Evolutionary conservation across 2,113 vertebrate genomes (phyloP), one percentile per base, ranked within the genome.

Genomic region (Perca schrenkii): DNA sequence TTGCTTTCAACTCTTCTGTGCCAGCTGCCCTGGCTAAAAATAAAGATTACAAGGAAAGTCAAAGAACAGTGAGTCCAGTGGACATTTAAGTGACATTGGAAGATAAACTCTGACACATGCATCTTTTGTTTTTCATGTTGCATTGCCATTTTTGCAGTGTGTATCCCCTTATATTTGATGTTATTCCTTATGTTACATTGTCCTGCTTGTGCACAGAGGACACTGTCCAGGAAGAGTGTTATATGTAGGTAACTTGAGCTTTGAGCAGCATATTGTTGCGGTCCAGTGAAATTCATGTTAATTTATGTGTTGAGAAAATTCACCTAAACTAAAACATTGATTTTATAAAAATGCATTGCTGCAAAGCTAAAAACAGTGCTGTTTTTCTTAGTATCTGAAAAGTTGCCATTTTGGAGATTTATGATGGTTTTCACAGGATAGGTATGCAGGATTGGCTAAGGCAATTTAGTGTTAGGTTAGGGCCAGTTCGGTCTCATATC

Each of bases 21-120:
- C 79, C 92, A 93, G 88, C 85, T 92, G 92, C 83, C 36, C 17
- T 0, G 3, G 67, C 90, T 92, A 92, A 92, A 93, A 92, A 91
- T 92, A 94, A 87, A 79, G 79, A 77, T 79, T 62, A 74, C 76
- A 86, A 80, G 75, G 68, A 88, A 91, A 92, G 28, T 82, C 47
- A 66, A 46, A 83, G 81, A 84, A 84, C 34, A 57, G 28, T 54
- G 2, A 71, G 17, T 36, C 15, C 77, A 31, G 47, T 14, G 73
- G 13, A 50, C 65, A 52, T 79, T 86, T 74, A 74, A 76, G 46
- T 40, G 21, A 64, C 62, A 71, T 78, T 61, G 74, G 22, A 89
- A 67, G 67, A 88, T 79, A 53, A 61, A 75, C 52, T 70, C 10
- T n/a, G 36, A 52, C 69, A 16, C 73, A 73, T 82, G 34, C n/a